Evolutionary conservation across 2,113 vertebrate species (phyloP), one percentile per base, ranked within the genome.

Genomic region (Anas platyrhynchos): DNA sequence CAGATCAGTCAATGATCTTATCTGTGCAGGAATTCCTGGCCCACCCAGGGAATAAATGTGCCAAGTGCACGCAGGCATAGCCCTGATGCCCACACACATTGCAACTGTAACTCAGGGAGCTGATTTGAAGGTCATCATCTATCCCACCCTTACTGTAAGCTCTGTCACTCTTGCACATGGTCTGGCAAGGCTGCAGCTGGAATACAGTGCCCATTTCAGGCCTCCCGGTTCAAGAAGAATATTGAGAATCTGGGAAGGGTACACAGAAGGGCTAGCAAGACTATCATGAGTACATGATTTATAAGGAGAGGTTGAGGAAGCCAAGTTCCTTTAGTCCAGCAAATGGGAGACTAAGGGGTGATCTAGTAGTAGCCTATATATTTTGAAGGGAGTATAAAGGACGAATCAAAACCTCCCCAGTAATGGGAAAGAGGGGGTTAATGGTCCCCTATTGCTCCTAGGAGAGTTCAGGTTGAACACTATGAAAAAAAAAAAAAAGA

Each of bases 81-180:
- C 17, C 13, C 29, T 55, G 44, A 7, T 76, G 21, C 29, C 44
- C 58, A 18, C 6, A 12, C 23, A 9, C 14, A 25, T 15, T n/a
- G 8, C 52, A 48, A 25, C 32, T 89, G n/a, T n/a, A 31, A 13
- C 20, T 32, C 17, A 48, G 11, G 13, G 38, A 73, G 27, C 14
- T 36, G 44, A 7, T 59, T 46, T 61, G 71, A 44, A 77, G 21
- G 9, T 73, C 18, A 7, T 23, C 7, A 13, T n/a, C 12, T 66
- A 21, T 41, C n/a, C 27, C 13, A 9, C 22, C 36, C 1, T 0
- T n/a, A 26, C 46, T 0, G 0, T 29, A 13, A 73, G 6, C 41
- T 48, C 22, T 34, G 7, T 62, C 1, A 1, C 54, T 56, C 18
- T 67, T 50, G 41, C 26, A 59, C 12, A 4, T 11, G 14, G 65